phyloP scores from a whole-genome alignment of 2,888 invertebrate species.

The Cantharis lateralis region DNA sequence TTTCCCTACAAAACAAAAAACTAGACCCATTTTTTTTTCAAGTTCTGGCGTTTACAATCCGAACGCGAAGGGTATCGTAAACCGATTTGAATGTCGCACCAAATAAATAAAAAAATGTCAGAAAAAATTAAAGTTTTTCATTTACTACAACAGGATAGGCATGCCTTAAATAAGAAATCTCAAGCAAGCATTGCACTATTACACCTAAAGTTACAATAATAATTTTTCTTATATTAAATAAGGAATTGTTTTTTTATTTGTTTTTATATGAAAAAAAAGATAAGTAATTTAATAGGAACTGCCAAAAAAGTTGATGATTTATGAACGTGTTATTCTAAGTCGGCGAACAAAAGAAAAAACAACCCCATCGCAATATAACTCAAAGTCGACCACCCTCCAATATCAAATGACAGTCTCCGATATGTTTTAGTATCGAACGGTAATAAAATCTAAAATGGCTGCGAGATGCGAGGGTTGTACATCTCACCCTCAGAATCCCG shows the following conservation, averaged over 20 bases:
- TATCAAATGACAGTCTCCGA: constrained; percentile 42
- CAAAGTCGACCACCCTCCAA: constrained; percentile 39
- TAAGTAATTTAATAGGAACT: constrained; percentile 27
- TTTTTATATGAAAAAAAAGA: constrained; percentile 16
- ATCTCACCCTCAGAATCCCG: constrained; percentile 30
- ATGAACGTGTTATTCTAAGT: constrained; percentile 32
- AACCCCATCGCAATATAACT: constrained; percentile 32
- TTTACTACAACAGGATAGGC: background rate
- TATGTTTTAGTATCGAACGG: constrained; percentile 58
- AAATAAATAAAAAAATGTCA: background rate
- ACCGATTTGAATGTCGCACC: background rate
- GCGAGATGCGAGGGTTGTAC: constrained; percentile 47
- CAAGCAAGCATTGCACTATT: background rate
- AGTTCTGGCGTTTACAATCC: background rate
- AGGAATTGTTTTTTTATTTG: background rate
- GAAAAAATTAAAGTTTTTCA: background rate
- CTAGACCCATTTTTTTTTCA: background rate
- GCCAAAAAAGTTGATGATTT: constrained; percentile 31
- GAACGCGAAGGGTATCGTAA: background rate
- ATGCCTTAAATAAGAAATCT: background rate
- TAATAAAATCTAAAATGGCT: constrained; percentile 59
- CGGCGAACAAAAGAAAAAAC: constrained; percentile 29
- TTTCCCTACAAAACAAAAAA: background rate
- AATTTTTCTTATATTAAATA: background rate
- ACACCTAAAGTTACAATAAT: background rate